Base-by-base conservation (phyloP, 2,888 invertebrate genomes). In the Tipula helvola region DNA sequence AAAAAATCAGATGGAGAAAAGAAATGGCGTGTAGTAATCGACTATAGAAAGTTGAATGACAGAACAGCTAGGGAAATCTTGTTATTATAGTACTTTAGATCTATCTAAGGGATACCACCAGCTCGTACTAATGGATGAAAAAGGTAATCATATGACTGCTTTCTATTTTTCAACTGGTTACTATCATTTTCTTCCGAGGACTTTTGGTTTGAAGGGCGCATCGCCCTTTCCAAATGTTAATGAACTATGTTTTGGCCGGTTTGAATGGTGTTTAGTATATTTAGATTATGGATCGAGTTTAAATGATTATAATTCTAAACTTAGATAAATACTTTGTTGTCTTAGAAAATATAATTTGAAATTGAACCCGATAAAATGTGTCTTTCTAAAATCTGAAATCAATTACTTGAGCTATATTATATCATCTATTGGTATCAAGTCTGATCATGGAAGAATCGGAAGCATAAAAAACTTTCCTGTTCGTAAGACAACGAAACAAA, bases 211-310 rank as follows among this genome's bases (percentile, higher is more conserved):
- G 42, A 88, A 88, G 86, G 88, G 89, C 13, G 89, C 89, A 0
- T 89, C 89, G 0, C 88, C 89, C 89, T 0, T 90, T 90, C 87
- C 89, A 89, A 84, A 85, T 89, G 4, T 83, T 89, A 5, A 90
- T 90, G 89, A 89, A 90, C 85, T 86, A 87, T 7, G 88, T 89
- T 2, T 87, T 90, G 8, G 86, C 88, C 2, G 89, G 88, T 0
- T 85, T 90, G 47, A 86, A 87, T 28, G 28, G 28, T n/a, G n/a
- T n/a, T n/a, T n/a, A n/a, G n/a, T n/a, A n/a, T n/a, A n/a, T n/a
- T n/a, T n/a, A n/a, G n/a, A n/a, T n/a, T n/a, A n/a, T n/a, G n/a
- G n/a, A n/a, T n/a, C n/a, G n/a, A n/a, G n/a, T n/a, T n/a, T n/a
- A n/a, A n/a, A n/a, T n/a, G n/a, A 28, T 28, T 2, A 28, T 28